Evolutionary conservation across 2,888 invertebrate species (phyloP).

Genomic region (Schizaphis graminum): DNA sequence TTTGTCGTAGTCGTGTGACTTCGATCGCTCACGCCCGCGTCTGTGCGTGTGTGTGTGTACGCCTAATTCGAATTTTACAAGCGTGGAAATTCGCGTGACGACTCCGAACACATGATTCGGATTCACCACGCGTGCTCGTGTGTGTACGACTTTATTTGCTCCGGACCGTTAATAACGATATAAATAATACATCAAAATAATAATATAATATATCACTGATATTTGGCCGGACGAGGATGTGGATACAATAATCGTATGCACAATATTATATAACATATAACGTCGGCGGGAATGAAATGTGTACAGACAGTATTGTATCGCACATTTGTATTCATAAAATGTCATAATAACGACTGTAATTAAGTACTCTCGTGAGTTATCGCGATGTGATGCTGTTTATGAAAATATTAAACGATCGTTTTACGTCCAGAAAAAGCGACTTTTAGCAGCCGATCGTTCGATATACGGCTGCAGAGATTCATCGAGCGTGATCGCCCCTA

Average conservation of each 20-base stretch:
- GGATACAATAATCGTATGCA: neutral
- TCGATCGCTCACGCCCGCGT: neutral
- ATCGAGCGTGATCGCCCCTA: too few species aligned
- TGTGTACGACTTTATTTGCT: neutral
- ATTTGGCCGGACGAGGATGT: neutral
- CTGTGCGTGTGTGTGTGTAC: neutral
- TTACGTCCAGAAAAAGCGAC: neutral
- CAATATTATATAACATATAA: too few species aligned
- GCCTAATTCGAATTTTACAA: slow-evolving; percentile 52
- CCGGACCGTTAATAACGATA: neutral
- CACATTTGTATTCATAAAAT: neutral
- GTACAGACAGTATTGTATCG: neutral
- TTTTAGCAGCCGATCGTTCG: neutral
- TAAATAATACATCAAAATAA: neutral
- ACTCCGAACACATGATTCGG: slow-evolving; percentile 37
- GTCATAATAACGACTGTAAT: neutral
- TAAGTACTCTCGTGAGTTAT: neutral
- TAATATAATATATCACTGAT: neutral
- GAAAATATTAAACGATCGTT: neutral
- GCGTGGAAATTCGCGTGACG: slow-evolving; percentile 57
- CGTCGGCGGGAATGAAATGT: neutral
- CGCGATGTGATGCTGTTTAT: neutral
- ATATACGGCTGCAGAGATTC: neutral
- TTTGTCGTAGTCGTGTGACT: neutral
- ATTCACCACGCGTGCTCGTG: slow-evolving; percentile 57